Conservation (phyloP, 2,888 invertebrate species). For the Epistrophe grossulariae region DNA sequence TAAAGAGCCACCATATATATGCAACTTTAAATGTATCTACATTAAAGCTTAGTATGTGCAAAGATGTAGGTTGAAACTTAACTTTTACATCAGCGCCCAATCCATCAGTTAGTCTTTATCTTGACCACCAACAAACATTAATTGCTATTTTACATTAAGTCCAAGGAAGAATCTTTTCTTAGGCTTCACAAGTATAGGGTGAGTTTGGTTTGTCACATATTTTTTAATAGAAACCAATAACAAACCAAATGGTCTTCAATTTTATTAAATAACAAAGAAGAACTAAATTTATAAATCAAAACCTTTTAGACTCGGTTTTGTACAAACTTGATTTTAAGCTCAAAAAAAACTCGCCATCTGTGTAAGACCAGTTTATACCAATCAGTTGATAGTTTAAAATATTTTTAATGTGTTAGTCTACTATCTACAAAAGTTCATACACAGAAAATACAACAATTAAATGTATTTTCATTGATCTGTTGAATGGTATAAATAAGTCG, state of each 20-base stretch:
- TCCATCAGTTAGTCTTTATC: conserved; percentile 54
- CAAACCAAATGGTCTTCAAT: not conserved
- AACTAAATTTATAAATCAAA: too few relatives aligned
- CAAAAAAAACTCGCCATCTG: too few relatives aligned
- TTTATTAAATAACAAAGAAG: not conserved
- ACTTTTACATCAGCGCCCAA: conserved; percentile 28
- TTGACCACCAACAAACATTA: conserved; percentile 61
- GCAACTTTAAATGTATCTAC: not conserved
- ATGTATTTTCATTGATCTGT: too few relatives aligned
- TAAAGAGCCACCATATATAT: conserved; percentile 16
- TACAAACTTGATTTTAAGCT: too few relatives aligned
- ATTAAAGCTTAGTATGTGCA: not conserved
- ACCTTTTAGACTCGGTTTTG: too few relatives aligned
- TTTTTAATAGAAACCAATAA: not conserved
- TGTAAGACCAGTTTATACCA: too few relatives aligned
- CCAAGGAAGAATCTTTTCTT: conserved; percentile 5
- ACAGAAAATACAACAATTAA: too few relatives aligned
- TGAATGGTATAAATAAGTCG: too few relatives aligned
- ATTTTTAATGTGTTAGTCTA: too few relatives aligned
- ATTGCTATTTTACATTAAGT: conserved; percentile 28
- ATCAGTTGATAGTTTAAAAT: too few relatives aligned
- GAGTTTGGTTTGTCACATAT: not conserved
- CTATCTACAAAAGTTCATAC: too few relatives aligned
- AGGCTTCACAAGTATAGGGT: not conserved
- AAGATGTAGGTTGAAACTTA: not conserved